phyloP scores from a whole-genome alignment of 2,797 vertebrate species.

The Pantherophis alleghaniensis region DNA sequence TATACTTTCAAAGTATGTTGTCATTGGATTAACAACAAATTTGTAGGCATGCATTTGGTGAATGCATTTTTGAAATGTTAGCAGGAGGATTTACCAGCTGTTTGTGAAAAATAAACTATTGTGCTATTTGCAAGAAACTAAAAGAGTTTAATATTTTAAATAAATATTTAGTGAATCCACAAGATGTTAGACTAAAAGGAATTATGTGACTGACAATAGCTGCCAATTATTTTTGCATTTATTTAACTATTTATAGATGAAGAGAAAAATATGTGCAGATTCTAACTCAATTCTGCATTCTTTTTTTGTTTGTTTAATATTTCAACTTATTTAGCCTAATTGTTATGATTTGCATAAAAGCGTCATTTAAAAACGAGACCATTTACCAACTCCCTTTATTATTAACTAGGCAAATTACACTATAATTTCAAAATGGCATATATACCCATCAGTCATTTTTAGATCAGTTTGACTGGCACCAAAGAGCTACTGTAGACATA shows the following conservation, averaged over 20 bases:
- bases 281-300: conserved; percentile 47
- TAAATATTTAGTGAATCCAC: background rate
- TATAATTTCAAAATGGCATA: conserved; percentile 54
- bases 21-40: background rate
- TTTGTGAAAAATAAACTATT: conserved; percentile 35
- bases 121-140: conserved; percentile 13
- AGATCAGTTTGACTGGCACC: conserved; percentile 36
- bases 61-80: conserved; percentile 7
- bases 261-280: conserved; percentile 24
- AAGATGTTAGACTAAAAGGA: conserved; percentile 27
- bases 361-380: conserved; percentile 24
- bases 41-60: background rate
- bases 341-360: conserved; percentile 44
- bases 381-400: conserved; percentile 57
- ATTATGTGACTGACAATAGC: conserved; percentile 22
- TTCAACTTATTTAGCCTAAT: conserved; percentile 52
- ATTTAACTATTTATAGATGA: conserved; percentile 36
- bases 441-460: conserved; percentile 58
- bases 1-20: background rate
- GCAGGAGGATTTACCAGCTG: conserved; percentile 42
- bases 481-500: background rate
- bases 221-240: conserved; percentile 41
- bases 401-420: conserved; percentile 54
- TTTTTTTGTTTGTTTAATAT: conserved; percentile 23
- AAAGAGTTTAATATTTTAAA: conserved; percentile 25